phyloP scores from a whole-genome alignment of 2,113 vertebrate genomes.

The Promerops cafer region DNA sequence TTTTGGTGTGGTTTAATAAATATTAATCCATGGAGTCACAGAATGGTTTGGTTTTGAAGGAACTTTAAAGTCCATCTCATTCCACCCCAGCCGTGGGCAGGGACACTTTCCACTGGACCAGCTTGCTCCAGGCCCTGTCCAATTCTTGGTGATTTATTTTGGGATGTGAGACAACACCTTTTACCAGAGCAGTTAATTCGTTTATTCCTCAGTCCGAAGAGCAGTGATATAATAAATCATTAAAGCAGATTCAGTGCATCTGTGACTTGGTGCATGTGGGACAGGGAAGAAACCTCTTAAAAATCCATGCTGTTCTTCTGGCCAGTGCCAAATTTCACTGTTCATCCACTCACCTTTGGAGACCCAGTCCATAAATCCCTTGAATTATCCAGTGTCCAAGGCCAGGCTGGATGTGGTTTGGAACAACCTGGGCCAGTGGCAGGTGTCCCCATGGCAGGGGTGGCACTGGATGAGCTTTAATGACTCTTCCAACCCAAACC shows the following conservation, averaged over 20 bases:
- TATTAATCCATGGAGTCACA: background rate
- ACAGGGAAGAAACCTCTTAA: background rate
- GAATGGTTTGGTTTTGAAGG: background rate
- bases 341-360: background rate
- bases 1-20: background rate
- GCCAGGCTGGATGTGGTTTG: background rate
- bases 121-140: background rate
- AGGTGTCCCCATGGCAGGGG: background rate
- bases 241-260: background rate
- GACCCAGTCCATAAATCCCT: background rate
- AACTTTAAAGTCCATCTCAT: background rate
- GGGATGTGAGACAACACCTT: background rate
- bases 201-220: background rate
- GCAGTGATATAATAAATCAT: background rate
- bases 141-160: background rate
- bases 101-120: background rate
- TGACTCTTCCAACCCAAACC: background rate
- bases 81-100: background rate
- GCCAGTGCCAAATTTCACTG: background rate
- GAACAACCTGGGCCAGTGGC: rapidly evolving
- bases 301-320: background rate
- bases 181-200: background rate
- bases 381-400: background rate
- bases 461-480: background rate
- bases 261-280: background rate